A percentile compares a stretch with the other conserved stretches of the same genome.
phyloP scores from a whole-genome alignment of 2,113 vertebrate genomes.

The Ursus arctos region DNA sequence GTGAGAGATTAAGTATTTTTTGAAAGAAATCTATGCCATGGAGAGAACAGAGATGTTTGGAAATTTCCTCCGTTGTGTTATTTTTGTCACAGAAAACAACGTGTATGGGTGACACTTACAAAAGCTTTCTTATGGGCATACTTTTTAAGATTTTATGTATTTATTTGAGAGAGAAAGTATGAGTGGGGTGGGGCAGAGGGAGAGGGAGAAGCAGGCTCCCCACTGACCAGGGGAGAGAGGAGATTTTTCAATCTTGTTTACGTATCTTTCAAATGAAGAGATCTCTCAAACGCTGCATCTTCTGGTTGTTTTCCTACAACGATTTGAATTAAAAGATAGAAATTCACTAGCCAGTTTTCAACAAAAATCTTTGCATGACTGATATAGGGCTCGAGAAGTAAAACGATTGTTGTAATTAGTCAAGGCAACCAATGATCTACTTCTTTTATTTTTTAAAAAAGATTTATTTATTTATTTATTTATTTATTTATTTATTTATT shows the following conservation, averaged over 20 bases:
- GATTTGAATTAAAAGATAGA: background rate
- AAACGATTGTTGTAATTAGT: background rate
- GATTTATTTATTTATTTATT: background rate
- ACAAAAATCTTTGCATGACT: conserved; percentile 22
- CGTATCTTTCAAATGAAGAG: background rate
- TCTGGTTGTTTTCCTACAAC: background rate
- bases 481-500: background rate
- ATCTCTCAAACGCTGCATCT: background rate
- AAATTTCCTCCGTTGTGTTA: background rate
- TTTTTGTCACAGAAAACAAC: background rate
- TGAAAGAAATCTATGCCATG: background rate
- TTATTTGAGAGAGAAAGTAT: too few relatives aligned
- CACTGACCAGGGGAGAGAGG: background rate
- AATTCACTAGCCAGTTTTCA: background rate
- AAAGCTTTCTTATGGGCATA: background rate
- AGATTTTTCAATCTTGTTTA: background rate
- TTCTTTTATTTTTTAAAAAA: background rate
- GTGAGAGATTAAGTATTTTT: background rate
- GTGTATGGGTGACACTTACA: background rate
- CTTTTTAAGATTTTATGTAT: background rate
- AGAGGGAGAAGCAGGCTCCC: too few relatives aligned
- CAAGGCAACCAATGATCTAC: background rate
- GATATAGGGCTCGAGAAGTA: background rate
- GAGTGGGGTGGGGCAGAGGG: too few relatives aligned
- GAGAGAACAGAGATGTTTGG: background rate